Conservation (phyloP, 2,888 invertebrate genomes). For the Catocala fraxini region DNA sequence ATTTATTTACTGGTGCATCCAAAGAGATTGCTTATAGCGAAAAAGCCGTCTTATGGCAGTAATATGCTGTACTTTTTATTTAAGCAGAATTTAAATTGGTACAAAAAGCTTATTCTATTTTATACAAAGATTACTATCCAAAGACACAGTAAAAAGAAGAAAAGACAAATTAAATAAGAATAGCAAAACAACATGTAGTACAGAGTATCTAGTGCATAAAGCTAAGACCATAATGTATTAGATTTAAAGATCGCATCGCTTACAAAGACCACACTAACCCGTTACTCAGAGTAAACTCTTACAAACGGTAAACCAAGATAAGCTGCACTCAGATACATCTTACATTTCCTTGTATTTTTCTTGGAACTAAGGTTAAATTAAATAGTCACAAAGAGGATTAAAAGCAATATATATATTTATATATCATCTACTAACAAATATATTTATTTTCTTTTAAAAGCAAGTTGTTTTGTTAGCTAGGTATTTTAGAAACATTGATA, state of each 20-base stretch:
- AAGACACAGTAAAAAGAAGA: not conserved
- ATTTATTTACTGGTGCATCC: no score
- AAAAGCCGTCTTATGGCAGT: no score
- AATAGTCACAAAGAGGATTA: not conserved
- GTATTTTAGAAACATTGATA: no score
- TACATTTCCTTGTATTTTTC: conserved; percentile 1
- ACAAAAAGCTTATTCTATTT: no score
- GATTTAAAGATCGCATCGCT: conserved; percentile 25
- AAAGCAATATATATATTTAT: not conserved
- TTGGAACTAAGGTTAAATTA: not conserved
- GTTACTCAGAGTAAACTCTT: conserved; percentile 20
- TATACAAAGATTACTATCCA: not conserved
- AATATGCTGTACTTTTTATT: no score
- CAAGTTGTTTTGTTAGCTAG: no score
- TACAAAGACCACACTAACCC: conserved; percentile 17
- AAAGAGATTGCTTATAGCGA: no score
- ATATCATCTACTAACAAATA: no score
- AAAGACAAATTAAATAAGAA: not conserved
- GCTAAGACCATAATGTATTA: conserved; percentile 23
- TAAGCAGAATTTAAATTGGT: no score
- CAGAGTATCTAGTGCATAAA: conserved; percentile 5
- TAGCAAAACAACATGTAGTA: not conserved
- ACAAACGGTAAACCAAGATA: conserved; percentile 21
- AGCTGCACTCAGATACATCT: conserved; percentile 8
- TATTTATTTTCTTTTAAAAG: no score